A percentile compares a stretch with the other conserved stretches of the same genome.
phyloP scores from a whole-genome alignment of 30 jellyfish, hydroid and myxozoan genomes.

The Turritopsis dohrnii region DNA sequence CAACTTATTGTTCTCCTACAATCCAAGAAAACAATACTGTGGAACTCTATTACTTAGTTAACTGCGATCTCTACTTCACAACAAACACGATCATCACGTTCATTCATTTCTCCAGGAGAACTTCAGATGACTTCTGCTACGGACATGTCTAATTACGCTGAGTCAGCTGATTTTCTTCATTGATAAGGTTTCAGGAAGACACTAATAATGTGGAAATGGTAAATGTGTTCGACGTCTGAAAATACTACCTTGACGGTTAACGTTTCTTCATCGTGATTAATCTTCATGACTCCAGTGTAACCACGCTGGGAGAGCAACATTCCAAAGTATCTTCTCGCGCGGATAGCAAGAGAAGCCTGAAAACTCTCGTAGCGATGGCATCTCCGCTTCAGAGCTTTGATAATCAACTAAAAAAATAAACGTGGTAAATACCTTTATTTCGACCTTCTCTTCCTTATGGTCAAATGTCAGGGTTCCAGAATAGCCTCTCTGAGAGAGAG shows the following conservation, averaged over 20 bases:
- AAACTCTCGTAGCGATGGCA: conserved; percentile 60
- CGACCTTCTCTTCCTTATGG: conserved; percentile 68
- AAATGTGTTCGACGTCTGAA: too few relatives aligned
- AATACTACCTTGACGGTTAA: conserved; percentile 64
- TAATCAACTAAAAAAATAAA: conserved; percentile 33
- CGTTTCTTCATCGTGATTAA: conserved; percentile 72
- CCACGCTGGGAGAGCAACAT: conserved; percentile 97
- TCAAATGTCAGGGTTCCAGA: conserved; percentile 74
- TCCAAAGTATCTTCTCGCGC: conserved; percentile 71
- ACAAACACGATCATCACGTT: too few relatives aligned
- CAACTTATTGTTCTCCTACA: too few relatives aligned
- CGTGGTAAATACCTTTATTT: conserved; percentile 60
- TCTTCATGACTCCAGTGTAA: conserved; percentile 67
- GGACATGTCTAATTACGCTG: too few relatives aligned
- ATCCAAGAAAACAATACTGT: too few relatives aligned
- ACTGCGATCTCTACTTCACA: too few relatives aligned
- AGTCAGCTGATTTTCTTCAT: too few relatives aligned
- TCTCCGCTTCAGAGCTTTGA: conserved; percentile 60
- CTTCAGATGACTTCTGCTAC: too few relatives aligned
- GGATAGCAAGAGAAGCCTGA: conserved; percentile 48
- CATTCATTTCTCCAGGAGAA: too few relatives aligned
- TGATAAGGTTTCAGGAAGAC: too few relatives aligned
- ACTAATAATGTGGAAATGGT: neutral
- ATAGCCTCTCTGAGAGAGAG: conserved; percentile 96
- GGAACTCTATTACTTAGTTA: too few relatives aligned